Percentiles rank a stretch among this genome's conserved stretches.
These are phyloP conservation scores for Pseudochirops cupreus DNA, from an alignment of 2,797 vertebrate species.

Conservation along the genomic window DNA sequence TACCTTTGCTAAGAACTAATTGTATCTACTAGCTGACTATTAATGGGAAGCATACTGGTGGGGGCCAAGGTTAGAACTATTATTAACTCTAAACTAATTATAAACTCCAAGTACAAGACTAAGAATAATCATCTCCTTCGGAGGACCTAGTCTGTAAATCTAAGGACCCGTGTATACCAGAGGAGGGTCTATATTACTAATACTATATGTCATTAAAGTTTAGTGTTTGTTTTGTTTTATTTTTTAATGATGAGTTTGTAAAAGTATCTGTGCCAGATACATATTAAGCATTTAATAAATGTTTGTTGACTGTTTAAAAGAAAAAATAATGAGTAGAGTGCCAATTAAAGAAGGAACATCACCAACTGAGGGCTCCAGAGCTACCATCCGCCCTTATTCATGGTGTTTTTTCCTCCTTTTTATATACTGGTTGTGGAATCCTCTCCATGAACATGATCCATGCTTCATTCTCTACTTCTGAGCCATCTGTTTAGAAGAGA, in stretches of 20 bases:
- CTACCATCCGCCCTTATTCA: background rate
- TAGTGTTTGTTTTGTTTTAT: background rate
- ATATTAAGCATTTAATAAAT: background rate
- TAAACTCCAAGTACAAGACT: background rate
- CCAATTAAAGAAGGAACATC: background rate
- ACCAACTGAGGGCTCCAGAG: background rate
- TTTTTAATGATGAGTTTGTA: background rate
- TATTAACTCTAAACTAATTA: background rate
- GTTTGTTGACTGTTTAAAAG: background rate
- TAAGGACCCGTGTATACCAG: background rate
- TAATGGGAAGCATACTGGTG: background rate
- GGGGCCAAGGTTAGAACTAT: background rate
- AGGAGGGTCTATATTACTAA: background rate
- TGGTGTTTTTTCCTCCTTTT: background rate
- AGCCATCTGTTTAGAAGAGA: background rate
- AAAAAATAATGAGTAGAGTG: background rate
- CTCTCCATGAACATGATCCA: background rate
- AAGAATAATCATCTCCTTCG: background rate
- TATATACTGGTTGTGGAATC: background rate
- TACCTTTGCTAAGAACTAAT: background rate
- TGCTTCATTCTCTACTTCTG: background rate
- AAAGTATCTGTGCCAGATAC: background rate
- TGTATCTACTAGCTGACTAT: background rate
- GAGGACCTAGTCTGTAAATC: background rate
- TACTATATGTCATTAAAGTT: background rate